Percentiles rank a stretch among this genome's conserved stretches.
Evolutionary conservation across 53 echinoderm and acorn worm genomes (phyloP).

Genomic region (Hippasteria phrygiana): DNA sequence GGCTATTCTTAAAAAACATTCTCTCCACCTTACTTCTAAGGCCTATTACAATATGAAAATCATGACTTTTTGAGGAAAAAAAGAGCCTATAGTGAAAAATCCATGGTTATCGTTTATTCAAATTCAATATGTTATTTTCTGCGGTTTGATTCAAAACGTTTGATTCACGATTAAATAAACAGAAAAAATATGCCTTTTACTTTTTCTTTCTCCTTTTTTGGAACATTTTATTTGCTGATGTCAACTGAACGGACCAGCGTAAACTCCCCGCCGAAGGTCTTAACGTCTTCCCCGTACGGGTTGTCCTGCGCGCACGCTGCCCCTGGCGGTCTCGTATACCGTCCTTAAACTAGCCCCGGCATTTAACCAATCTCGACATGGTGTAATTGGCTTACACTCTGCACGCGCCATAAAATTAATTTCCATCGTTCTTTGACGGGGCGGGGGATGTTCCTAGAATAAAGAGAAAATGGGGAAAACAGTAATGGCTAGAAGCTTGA

Average conservation of each 20-base stretch:
- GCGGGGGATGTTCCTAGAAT: conserved; percentile 18
- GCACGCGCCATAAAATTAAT: conserved; percentile 65
- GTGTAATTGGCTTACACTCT: conserved; percentile 45
- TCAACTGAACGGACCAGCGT: background rate
- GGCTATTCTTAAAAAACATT: too few species aligned
- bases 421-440: conserved; percentile 43
- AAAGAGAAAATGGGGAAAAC: conserved; percentile 1
- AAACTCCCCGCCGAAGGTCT: conserved; percentile 4
- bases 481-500: conserved; percentile 51
- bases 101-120: too few species aligned
- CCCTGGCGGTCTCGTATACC: conserved; percentile 10
- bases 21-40: too few species aligned
- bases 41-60: too few species aligned
- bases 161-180: too few species aligned
- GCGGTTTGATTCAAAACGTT: too few species aligned
- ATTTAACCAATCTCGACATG: conserved; percentile 42
- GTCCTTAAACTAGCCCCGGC: conserved; percentile 3
- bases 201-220: background rate
- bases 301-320: conserved; percentile 3
- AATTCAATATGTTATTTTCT: too few species aligned
- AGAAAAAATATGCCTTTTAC: background rate
- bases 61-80: too few species aligned
- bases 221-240: background rate
- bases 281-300: conserved; percentile 36
- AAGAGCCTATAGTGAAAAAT: too few species aligned